Evolutionary conservation across 2,113 vertebrate species (phyloP), one percentile per base, ranked within the genome.

Genomic region (Lagopus muta): DNA sequence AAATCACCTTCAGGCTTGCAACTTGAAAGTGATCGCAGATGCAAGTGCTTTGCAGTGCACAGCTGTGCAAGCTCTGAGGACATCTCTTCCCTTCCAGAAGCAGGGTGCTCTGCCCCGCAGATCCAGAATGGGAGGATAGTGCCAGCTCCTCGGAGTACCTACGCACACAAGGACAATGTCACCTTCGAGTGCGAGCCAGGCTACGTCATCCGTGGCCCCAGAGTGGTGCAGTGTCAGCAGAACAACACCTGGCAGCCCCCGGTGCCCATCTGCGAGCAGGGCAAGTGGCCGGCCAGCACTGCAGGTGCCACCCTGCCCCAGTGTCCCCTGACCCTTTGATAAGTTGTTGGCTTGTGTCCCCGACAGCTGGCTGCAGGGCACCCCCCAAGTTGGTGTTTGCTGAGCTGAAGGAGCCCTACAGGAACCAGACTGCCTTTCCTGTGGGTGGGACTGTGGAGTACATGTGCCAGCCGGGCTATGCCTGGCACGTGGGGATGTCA

Each of bases 101-200:
- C 81, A 15, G 93, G 42, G 9, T 97, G 97, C 61, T 91, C 95
- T 5, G 5, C 80, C 45, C 97, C 95, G 0, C n/a, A 9, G 70
- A 40, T 97, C 82, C 91, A 32, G 79, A 92, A 97, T 0, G 97
- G 97, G 76, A 64, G 72, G 50, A 36, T 93, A 13, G 66, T 94
- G 62, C 89, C 93, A 75, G 91, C 92, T 77, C 94, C 83, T 55
- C 89, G 34, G 70, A 11, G 8, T 28, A 66, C 72, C 38, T 97
- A 97, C 69, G 2, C 43, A 7, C 93, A 96, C 88, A 80, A 87
- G 55, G 96, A 97, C 86, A 82, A 89, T 0, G n/a, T 96, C 60
- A 58, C 70, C 54, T 95, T 97, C 20, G 89, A 96, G 30, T 97
- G 96, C 21, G 76, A 95, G 8, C 86, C 94, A 60, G 97, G 97